Conservation (phyloP, 2,113 vertebrate species). For the Elgaria multicarinata region DNA sequence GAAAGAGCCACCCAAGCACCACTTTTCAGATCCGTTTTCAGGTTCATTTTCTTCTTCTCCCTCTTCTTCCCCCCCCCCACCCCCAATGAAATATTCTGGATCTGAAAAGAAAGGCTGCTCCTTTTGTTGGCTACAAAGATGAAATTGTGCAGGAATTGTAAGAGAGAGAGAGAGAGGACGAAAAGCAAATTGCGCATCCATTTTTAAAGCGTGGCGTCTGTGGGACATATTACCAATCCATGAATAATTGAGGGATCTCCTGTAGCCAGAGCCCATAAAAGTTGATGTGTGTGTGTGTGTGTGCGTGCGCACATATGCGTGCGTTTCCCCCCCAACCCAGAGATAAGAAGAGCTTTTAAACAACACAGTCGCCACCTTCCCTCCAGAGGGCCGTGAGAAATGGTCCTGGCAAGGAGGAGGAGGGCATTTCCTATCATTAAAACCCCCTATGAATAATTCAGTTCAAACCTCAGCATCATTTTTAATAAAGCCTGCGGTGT, state of each 20-base stretch:
- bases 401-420: not conserved
- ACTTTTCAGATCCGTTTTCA: too few relatives aligned
- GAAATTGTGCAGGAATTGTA: too few relatives aligned
- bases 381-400: slow-evolving; percentile 82
- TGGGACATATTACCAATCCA: slow-evolving; percentile 70
- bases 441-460: slow-evolving; percentile 81
- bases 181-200: not conserved
- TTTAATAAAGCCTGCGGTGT: slow-evolving; percentile 78
- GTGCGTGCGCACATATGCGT: not conserved
- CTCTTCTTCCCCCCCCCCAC: too few relatives aligned
- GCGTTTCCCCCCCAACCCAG: not conserved
- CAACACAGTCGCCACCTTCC: slow-evolving; percentile 76
- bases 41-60: too few relatives aligned
- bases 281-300: slow-evolving; percentile 22
- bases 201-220: slow-evolving; percentile 24
- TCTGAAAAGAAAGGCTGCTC: too few relatives aligned
- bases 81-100: too few relatives aligned
- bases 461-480: slow-evolving; percentile 72
- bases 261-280: slow-evolving; percentile 69
- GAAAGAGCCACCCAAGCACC: too few relatives aligned
- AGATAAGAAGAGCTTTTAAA: slow-evolving; percentile 73
- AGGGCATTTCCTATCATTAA: slow-evolving; percentile 80
- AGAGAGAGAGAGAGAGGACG: too few relatives aligned
- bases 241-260: slow-evolving; percentile 81
- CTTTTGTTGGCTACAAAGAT: too few relatives aligned